Evolutionary conservation across 53 echinoderm and acorn worm species (phyloP), one percentile per base, ranked within the genome.

Genomic region (Paelopatides confundens): DNA sequence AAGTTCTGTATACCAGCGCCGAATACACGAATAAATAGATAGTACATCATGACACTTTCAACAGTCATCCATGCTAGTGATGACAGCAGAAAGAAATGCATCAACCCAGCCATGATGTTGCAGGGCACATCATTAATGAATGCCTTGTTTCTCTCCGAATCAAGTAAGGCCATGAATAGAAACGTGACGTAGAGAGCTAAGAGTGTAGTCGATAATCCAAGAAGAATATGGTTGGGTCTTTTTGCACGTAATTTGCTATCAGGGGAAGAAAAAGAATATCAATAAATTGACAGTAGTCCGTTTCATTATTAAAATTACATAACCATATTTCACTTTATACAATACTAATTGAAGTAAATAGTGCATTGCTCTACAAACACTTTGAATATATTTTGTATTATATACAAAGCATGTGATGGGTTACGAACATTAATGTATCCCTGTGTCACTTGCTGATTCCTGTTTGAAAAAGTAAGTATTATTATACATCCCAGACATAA

Each of bases 11-110:
- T 76, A 6, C 91, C 76, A 86, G 93, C 89, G 77, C 93, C 90
- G 36, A 96, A 81, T 33, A 96, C 90, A 79, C 68, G 71, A 17
- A 97, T 89, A 39, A 97, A 95, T 64, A 92, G 83, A 23, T 90
- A 90, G 48, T 94, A 97, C 95, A 97, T 92, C 52, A 95, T 95
- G 85, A 90, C 85, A 0, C 90, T 94, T 69, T 95, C 95, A 58
- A 97, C 94, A 21, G 88, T 81, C 98, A 97, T 97, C 98, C 98
- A 97, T 11, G 91, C 89, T 13, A 97, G 76, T 6, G 98, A 92
- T 2, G 98, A 85, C 17, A 97, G 77, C 1, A 92, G 87, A 76
- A 95, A 95, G 89, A 93, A 97, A 29, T 97, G 98, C 27, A 95
- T 68, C 12, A 93, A 36, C 14, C 71, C 96, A 8, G 94, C 96